A percentile compares a stretch with the other conserved stretches of the same genome.
Conservation (phyloP, 2,797 vertebrate species). For the Ciconia nigra region DNA sequence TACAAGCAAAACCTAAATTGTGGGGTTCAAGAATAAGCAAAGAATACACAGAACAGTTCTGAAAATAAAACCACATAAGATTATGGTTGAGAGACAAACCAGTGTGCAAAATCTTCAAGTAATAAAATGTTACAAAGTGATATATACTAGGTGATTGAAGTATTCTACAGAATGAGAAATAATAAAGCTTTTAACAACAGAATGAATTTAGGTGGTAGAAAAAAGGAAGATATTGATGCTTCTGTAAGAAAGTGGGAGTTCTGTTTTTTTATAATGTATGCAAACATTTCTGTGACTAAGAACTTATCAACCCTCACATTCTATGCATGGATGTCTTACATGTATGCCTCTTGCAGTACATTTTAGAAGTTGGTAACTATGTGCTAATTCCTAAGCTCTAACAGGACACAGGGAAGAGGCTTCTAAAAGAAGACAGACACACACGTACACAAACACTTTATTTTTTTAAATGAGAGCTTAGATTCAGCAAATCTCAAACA, state of each 20-base stretch:
- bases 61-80: neutral
- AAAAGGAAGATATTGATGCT: neutral
- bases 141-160: neutral
- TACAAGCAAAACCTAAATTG: neutral
- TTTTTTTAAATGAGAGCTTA: neutral
- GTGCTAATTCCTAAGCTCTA: neutral
- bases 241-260: neutral
- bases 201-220: neutral
- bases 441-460: neutral
- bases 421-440: neutral
- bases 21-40: neutral
- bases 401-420: neutral
- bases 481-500: neutral
- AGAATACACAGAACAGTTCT: neutral
- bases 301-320: neutral
- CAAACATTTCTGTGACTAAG: neutral
- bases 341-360: neutral
- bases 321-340: neutral
- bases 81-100: neutral
- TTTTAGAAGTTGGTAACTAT: neutral
- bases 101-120: neutral
- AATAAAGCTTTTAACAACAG: neutral
- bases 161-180: neutral
- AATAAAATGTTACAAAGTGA: neutral
- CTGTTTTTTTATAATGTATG: neutral